Evolutionary conservation across 2,113 vertebrate genomes (phyloP), one percentile per base, ranked within the genome.

Genomic region (Astatotilapia flaviijosephi): DNA sequence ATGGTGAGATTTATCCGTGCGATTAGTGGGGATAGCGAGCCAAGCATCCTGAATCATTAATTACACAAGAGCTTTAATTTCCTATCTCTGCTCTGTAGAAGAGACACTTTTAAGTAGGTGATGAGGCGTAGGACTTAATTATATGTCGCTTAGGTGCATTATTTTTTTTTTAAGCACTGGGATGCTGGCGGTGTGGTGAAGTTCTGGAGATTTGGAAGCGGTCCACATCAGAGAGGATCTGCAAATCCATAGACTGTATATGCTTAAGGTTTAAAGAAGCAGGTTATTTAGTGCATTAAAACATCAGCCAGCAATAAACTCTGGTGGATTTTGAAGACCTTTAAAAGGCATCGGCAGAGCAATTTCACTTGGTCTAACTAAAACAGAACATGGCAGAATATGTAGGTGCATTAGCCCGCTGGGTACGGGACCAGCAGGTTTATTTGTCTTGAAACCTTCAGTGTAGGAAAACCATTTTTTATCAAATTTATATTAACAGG

Each of bases 21-120:
- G 88, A 96, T 96, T 96, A 96, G 92, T 53, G 85, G 77, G 79
- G 92, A 91, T 89, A 83, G 94, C 68, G 93, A 93, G 92, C 92
- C 93, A 92, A 94, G 95, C 95, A 92, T 97, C 94, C 92, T 90
- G 89, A 94, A 90, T 95, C 95, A 95, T 96, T 96, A 95, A 96
- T 97, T 95, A 95, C 86, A 77, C 90, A 84, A 84, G 90, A 92
- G 92, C 91, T 91, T 96, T 95, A 89, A 94, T 94, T 94, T 93
- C 92, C 86, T 88, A 88, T 91, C 87, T 91, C 15, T 58, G 79
- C 90, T 93, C 83, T 83, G 80, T 91, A 65, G 85, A 84, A 56
- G 86, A 89, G 91, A 84, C 90, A 83, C 92, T 90, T 89, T 92
- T 91, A 94, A 95, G 95, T 94, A 92, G 95, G 91, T 95, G 93